phyloP scores from a whole-genome alignment of 92 coral and sea anemone species.

The Micromussa lordhowensis region DNA sequence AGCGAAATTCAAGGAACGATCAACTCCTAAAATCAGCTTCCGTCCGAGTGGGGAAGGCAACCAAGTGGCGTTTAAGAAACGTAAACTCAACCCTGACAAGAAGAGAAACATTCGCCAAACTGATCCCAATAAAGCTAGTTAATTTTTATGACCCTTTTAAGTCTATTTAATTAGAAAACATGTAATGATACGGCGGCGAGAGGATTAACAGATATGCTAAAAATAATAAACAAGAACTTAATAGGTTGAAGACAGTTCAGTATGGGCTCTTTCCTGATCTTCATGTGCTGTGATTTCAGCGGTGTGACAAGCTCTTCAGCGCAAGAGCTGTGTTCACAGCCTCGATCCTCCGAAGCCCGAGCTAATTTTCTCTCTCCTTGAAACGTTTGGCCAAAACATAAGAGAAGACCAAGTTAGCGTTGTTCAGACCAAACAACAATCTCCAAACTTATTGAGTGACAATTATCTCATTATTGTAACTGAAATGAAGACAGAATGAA shows the following conservation, averaged over 20 bases:
- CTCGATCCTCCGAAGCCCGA: no score
- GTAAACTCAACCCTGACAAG: slow-evolving; percentile 87
- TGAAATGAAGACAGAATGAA: background rate
- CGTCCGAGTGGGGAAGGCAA: slow-evolving; percentile 50
- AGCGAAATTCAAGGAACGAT: slow-evolving; percentile 87
- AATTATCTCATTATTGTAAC: background rate
- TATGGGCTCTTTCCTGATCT: background rate
- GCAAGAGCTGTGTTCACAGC: no score
- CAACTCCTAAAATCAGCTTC: slow-evolving; percentile 68
- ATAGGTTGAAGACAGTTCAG: background rate
- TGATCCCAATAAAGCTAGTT: slow-evolving; percentile 51
- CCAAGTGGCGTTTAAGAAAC: slow-evolving; percentile 87
- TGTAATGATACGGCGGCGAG: background rate
- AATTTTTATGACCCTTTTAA: background rate
- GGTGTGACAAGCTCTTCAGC: background rate
- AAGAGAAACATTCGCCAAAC: slow-evolving; percentile 88
- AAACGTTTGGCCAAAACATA: no score
- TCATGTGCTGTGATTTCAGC: background rate
- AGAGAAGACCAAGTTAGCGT: no score
- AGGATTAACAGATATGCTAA: background rate
- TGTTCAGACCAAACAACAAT: no score
- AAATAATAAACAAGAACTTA: background rate
- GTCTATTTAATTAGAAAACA: background rate
- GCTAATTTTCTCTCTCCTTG: no score
- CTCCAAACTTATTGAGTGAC: background rate